Base-by-base conservation (phyloP, 2,113 vertebrate genomes). In the Perca schrenkii region DNA sequence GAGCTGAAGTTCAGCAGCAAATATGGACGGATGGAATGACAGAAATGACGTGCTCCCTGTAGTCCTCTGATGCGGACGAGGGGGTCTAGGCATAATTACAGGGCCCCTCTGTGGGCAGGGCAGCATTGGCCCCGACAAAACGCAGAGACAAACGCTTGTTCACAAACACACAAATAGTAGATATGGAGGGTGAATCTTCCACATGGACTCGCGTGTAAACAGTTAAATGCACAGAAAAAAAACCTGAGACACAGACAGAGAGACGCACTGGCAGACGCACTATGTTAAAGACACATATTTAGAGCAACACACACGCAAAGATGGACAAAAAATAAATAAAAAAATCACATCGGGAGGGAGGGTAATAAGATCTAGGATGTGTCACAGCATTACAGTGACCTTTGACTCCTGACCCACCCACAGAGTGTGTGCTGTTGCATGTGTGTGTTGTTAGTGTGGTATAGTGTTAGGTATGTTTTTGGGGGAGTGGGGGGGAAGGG, bases 41-140 rank as follows among this genome's bases (percentile, higher is more conserved):
- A 70, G 54, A 40, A 43, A 56, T 52, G 40, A 73, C 83, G 65
- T 74, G 58, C 46, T 81, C 73, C 57, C 76, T 73, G 66, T 71
- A 54, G 68, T 46, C 43, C 62, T 76, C 53, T 72, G 82, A 83
- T 89, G 85, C 46, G 71, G 80, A 92, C 49, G 36, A 61, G 63
- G 86, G 79, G 79, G 66, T 74, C 69, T 63, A 75, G 8, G 60
- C 60, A 53, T 93, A 93, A 94, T 94, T 93, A 94, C 82, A 93
- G 90, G 88, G 83, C 76, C 84, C 80, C 54, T 82, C 73, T 75
- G 66, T 75, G 31, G 87, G 85, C 69, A 86, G 81, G 78, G 74
- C 91, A 54, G 72, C 56, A 47, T 31, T 80, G 77, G 77, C 71
- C 81, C 80, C 31, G 53, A 76, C 49, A 77, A 83, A 69, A 84